Conservation (phyloP, 2,888 invertebrate genomes). For the Drosophila merina region DNA sequence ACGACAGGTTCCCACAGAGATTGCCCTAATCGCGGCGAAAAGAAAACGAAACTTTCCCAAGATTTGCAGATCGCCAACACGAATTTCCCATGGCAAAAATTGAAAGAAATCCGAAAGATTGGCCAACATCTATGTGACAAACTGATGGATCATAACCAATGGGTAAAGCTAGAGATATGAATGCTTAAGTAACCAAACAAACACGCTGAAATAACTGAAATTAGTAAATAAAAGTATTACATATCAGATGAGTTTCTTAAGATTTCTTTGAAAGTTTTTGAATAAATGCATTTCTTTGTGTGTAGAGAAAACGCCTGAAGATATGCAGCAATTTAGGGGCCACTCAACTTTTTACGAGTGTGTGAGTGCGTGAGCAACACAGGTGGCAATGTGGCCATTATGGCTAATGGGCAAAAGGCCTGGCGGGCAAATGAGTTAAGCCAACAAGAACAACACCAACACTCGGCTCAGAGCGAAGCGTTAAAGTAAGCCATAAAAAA, state of each 20-base stretch:
- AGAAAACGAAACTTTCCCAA: constrained; percentile 53
- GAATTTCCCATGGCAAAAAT: constrained; percentile 67
- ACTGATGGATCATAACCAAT: constrained; percentile 40
- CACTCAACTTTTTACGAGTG: constrained; percentile 33
- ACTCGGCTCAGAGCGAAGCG: constrained; percentile 54
- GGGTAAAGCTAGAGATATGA: not conserved
- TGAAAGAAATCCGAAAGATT: constrained; percentile 36
- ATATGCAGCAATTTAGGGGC: constrained; percentile 57
- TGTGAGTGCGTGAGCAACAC: constrained; percentile 62
- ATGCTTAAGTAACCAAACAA: not conserved
- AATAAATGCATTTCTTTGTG: not conserved
- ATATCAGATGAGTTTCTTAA: no score
- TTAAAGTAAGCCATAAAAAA: constrained; percentile 79
- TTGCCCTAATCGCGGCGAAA: constrained; percentile 22
- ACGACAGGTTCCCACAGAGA: constrained; percentile 44
- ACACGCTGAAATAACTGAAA: not conserved
- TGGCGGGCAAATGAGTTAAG: constrained; percentile 74
- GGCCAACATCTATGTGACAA: constrained; percentile 40
- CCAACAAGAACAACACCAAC: constrained; percentile 66
- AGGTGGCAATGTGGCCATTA: constrained; percentile 79
- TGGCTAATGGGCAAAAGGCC: constrained; percentile 73
- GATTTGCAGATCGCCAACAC: constrained; percentile 29
- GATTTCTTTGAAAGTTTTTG: no score
- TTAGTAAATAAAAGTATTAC: not conserved
- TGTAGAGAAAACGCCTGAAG: constrained; percentile 55